phyloP scores from a whole-genome alignment of 2,113 vertebrate species.

The Coracopsis vasa region DNA sequence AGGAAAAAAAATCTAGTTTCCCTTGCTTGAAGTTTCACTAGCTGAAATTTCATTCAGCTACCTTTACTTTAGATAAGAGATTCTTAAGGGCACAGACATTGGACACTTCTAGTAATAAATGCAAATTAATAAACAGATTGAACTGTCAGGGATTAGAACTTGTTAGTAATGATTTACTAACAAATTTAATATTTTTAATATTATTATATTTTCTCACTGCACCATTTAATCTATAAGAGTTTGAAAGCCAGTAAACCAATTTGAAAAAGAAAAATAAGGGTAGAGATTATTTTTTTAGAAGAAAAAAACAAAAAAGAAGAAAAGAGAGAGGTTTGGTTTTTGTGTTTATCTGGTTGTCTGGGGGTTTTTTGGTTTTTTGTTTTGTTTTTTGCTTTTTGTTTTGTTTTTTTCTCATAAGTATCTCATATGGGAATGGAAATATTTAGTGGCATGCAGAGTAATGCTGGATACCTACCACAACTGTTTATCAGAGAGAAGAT shows the following conservation, averaged over 20 bases:
- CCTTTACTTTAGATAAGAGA: background rate
- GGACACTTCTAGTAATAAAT: background rate
- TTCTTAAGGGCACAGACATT: background rate
- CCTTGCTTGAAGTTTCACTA: background rate
- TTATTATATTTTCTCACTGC: background rate
- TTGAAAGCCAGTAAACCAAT: background rate
- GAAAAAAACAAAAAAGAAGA: background rate
- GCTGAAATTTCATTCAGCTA: background rate
- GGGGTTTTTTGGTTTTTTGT: background rate
- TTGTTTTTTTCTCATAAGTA: background rate
- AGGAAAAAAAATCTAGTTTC: background rate
- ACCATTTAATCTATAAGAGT: background rate
- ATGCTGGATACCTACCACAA: background rate
- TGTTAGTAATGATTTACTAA: background rate
- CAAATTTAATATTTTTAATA: background rate
- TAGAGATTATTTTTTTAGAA: rapidly evolving
- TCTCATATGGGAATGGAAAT: background rate
- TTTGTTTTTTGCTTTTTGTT: no score
- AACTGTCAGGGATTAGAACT: background rate
- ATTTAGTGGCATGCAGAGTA: background rate
- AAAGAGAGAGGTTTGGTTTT: rapidly evolving
- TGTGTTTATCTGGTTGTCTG: no score
- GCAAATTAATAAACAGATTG: background rate
- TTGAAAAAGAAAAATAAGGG: background rate
- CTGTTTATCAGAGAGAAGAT: background rate